Conservation (phyloP, 2,113 vertebrate species). For the Genyomyrus donnyi region DNA sequence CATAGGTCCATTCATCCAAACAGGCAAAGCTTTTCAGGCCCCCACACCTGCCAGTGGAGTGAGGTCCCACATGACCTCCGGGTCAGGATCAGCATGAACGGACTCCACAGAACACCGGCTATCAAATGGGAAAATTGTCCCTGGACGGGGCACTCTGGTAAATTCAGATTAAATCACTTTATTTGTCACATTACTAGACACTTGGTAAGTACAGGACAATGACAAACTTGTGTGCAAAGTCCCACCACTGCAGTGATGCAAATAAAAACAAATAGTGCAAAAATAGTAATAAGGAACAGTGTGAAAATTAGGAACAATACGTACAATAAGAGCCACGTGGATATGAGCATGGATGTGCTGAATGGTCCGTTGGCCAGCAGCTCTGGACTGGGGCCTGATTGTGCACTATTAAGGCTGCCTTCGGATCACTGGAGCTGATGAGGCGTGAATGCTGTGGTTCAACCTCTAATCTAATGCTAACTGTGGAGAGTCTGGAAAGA, state of each 20-base stretch:
- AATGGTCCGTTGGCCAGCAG: neutral
- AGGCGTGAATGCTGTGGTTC: neutral
- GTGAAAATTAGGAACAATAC: neutral
- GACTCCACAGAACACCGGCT: neutral
- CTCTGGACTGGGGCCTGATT: neutral
- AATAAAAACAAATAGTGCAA: neutral
- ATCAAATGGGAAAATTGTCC: neutral
- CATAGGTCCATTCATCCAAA: neutral
- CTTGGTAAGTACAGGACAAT: neutral
- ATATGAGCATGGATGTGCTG: neutral
- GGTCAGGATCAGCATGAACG: neutral
- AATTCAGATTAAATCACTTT: neutral
- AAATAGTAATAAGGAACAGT: neutral
- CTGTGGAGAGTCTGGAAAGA: neutral
- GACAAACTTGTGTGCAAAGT: neutral
- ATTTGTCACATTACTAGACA: neutral
- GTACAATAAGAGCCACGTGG: neutral
- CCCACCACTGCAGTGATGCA: neutral
- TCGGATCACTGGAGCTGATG: neutral
- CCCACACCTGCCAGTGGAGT: neutral
- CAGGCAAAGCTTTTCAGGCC: neutral
- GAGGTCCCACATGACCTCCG: neutral
- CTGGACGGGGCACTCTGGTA: neutral
- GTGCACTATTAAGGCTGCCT: neutral
- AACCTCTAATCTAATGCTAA: neutral